Percentiles rank a stretch among this genome's conserved stretches.
Conservation (phyloP, 2,113 vertebrate genomes). For the Platycercus adscitus region DNA sequence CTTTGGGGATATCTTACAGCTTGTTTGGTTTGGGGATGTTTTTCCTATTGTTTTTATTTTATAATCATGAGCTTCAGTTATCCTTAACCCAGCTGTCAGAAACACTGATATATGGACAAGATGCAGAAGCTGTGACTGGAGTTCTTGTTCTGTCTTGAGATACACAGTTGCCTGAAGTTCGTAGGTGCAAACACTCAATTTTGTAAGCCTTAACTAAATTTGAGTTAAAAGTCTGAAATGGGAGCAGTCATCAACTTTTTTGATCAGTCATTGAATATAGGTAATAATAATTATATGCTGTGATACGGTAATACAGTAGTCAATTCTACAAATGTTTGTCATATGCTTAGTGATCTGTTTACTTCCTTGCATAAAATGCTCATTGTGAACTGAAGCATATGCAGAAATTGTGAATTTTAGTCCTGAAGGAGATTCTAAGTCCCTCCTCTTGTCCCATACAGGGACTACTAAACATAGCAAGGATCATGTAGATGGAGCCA, state of each 20-base stretch:
- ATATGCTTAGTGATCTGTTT: neutral
- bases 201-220: neutral
- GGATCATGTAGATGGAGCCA: neutral
- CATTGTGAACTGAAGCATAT: accelerated
- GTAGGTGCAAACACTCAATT: neutral
- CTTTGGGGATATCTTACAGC: neutral
- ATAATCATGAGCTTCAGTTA: neutral
- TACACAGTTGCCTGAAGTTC: neutral
- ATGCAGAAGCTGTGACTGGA: neutral
- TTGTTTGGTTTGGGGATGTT: neutral
- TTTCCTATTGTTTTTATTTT: neutral
- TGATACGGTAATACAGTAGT: neutral
- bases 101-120: neutral
- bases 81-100: neutral
- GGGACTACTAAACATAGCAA: neutral
- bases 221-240: neutral
- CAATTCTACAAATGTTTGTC: neutral
- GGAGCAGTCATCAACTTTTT: neutral
- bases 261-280: neutral
- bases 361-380: neutral
- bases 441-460: neutral
- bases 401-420: neutral
- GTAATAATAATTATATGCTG: neutral
- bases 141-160: neutral
- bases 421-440: neutral